Base-by-base conservation (phyloP, 2,113 vertebrate species). In the Sebastes fasciatus region DNA sequence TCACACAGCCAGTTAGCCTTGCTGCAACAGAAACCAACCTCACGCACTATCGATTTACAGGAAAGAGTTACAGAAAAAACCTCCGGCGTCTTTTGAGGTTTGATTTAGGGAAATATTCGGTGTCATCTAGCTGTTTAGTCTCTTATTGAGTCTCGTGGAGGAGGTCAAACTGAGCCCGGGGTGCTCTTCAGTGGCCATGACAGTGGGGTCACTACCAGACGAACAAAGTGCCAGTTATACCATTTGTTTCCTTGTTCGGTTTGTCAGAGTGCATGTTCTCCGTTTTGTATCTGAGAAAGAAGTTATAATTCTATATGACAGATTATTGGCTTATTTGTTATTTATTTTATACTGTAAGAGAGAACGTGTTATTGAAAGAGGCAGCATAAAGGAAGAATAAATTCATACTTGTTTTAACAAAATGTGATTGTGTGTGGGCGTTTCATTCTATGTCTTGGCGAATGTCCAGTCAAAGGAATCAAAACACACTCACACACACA, bases 141-240 rank as follows among this genome's bases (percentile, higher is more conserved):
- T 74, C 42, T 74, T 57, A 17, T 8, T 19, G 13, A 85, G 79
- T 84, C 23, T 85, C 19, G 55, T 60, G 74, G 88, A 89, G 80
- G 88, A 91, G 92, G 93, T 93, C 90, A 93, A 84, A 93, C 92
- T 92, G 92, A 93, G 89, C 85, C 76, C 0, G 23, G 34, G 93
- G 94, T 93, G 92, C 90, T 93, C 93, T 91, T 82, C 84, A 90
- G 92, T 89, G 89, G 76, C 89, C 92, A 75, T 82, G 79, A 86
- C 85, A 81, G 82, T 79, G 79, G 89, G 77, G 86, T 89, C 82
- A 73, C 90, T 92, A 82, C 91, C 73, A 91, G 92, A 93, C 23
- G 87, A 94, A 92, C 91, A 90, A 95, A 93, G 93, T 90, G 88
- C 88, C 91, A 93, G 89, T 93, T 91, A 87, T 93, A 88, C 88